A percentile compares a stretch with the other conserved stretches of the same genome.
These are phyloP conservation scores for Laterallus jamaicensis DNA, from an alignment of 2,113 vertebrate genomes.

Conservation along the genomic window DNA sequence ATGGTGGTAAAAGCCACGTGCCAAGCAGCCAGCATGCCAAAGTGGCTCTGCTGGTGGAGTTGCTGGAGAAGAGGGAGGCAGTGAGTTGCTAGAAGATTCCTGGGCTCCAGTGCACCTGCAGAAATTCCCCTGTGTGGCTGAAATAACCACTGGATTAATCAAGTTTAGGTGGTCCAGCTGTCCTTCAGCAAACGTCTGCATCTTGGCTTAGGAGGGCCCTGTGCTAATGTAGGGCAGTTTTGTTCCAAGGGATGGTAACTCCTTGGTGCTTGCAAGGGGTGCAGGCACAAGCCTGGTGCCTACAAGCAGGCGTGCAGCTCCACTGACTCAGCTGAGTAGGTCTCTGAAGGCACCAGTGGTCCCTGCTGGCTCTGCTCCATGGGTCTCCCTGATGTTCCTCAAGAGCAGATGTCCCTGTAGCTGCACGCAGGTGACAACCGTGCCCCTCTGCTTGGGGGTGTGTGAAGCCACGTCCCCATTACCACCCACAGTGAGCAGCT, in stretches of 20 bases:
- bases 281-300: neutral
- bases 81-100: accelerated
- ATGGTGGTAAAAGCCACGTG: neutral
- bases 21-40: neutral
- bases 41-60: neutral
- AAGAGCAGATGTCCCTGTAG: neutral
- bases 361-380: neutral
- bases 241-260: accelerated
- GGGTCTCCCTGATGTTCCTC: no score
- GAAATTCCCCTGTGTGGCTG: neutral
- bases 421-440: accelerated
- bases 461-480: neutral
- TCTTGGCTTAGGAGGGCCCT: neutral
- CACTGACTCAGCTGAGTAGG: accelerated
- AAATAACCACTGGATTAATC: neutral
- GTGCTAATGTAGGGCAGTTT: neutral
- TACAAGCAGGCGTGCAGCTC: neutral
- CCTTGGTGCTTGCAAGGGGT: neutral
- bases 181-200: neutral
- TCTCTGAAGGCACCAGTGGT: neutral
- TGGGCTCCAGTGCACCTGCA: neutral
- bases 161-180: neutral
- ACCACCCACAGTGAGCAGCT: neutral
- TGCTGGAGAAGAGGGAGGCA: neutral
- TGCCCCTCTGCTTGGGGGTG: neutral